These are phyloP conservation scores for Phalacrocorax pelagicus DNA, from an alignment of 2,113 vertebrate genomes.

Conservation along the genomic window DNA sequence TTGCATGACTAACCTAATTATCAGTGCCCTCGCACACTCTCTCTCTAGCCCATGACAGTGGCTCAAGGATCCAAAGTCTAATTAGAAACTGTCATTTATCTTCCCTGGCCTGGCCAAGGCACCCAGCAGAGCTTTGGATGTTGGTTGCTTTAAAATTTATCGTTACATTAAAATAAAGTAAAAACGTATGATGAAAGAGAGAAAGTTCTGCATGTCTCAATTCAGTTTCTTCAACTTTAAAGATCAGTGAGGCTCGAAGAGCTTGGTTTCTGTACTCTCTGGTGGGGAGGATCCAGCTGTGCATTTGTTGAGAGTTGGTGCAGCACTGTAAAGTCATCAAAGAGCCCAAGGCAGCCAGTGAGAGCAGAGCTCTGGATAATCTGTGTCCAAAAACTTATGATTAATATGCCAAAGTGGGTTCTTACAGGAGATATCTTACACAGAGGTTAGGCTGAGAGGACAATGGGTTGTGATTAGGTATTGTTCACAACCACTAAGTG, in stretches of 20 bases:
- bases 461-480: slow-evolving; percentile 49
- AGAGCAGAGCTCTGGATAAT: not conserved
- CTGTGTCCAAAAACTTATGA: not conserved
- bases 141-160: slow-evolving; percentile 7
- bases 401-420: not conserved
- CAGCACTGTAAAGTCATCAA: not conserved
- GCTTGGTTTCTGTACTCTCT: not conserved
- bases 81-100: slow-evolving; percentile 14
- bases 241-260: not conserved
- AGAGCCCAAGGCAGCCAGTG: not conserved
- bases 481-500: slow-evolving; percentile 24
- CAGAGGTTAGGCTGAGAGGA: not conserved
- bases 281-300: slow-evolving; percentile 20
- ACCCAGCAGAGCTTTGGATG: not conserved
- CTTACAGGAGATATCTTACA: not conserved
- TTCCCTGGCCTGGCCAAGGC: not conserved
- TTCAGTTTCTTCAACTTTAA: not conserved
- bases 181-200: not conserved
- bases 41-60: not conserved
- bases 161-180: not conserved
- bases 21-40: not conserved
- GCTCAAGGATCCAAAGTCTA: slow-evolving; percentile 26
- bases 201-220: slow-evolving; percentile 9
- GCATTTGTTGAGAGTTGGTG: not conserved
- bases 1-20: slow-evolving; percentile 19